Evolutionary conservation across 1,140 invertebrate genomes (phyloP).

Genomic region (Macrocentrus cingulum): DNA sequence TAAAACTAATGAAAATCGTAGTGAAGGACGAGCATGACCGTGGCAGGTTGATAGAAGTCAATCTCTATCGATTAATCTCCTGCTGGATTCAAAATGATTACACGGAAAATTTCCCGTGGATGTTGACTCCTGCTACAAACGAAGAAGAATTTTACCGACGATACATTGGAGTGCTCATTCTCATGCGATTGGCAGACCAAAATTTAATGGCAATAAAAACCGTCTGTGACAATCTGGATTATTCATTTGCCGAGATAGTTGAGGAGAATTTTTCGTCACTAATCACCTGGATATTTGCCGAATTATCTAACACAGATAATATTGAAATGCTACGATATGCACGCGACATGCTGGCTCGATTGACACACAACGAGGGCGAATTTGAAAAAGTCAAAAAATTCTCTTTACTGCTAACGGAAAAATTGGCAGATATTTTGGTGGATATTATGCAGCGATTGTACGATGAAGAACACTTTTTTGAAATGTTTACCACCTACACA

Average conservation of each 20-base stretch:
- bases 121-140: slow-evolving; percentile 40
- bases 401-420: slow-evolving; percentile 34
- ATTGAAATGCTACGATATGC: slow-evolving; percentile 7
- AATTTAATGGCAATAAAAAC: slow-evolving; percentile 33
- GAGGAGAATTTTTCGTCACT: slow-evolving; percentile 49
- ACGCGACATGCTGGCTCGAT: slow-evolving; percentile 25
- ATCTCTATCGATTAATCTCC: slow-evolving; percentile 45
- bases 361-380: slow-evolving; percentile 32
- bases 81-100: slow-evolving; percentile 32
- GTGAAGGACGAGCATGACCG: slow-evolving; percentile 25
- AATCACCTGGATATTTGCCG: slow-evolving; percentile 34
- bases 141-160: slow-evolving; percentile 50
- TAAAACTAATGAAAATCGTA: slow-evolving; percentile 38
- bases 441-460: slow-evolving; percentile 42
- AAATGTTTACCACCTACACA: slow-evolving; percentile 31
- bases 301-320: neutral
- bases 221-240: slow-evolving; percentile 40
- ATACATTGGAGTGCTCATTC: slow-evolving; percentile 48
- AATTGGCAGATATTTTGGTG: slow-evolving; percentile 42
- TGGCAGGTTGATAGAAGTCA: slow-evolving; percentile 46
- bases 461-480: slow-evolving; percentile 43
- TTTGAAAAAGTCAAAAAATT: slow-evolving; percentile 32
- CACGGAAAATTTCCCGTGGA: slow-evolving; percentile 47
- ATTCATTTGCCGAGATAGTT: slow-evolving; percentile 42
- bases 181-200: slow-evolving; percentile 43